Base-by-base conservation (phyloP, 2,113 vertebrate species). In the Morone chrysops region DNA sequence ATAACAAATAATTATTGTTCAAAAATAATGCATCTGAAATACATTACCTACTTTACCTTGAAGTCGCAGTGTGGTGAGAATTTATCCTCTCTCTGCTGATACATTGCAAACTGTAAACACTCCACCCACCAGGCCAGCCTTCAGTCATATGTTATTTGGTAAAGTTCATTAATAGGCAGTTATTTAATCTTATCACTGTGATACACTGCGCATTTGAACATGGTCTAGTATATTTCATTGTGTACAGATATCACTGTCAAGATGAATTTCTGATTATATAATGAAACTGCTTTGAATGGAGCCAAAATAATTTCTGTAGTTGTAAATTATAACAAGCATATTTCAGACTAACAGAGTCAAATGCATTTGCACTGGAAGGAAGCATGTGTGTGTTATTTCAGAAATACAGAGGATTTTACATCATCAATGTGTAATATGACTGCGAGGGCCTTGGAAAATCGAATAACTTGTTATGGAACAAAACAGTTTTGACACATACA, bases 351-450 rank as follows among this genome's bases (percentile, higher is more conserved):
- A 57, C 3, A 45, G 5, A 60, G 10, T 10, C 5, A 59, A 17
- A 71, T 62, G 70, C 38, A 63, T 4, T 20, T 25, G 50, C 59
- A 59, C 3, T 5, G 12, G 40, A 38, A 17, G 16, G 7, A 48
- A 4, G 38, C 54, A 11, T 73, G 17, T 61, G 36, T 63, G 18
- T 73, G 67, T 69, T 60, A 67, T 89, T 89, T 70, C 81, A 89
- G 11, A 67, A 45, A 57, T 38, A 62, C 22, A 45, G 73, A 67
- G 40, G 31, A 47, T 65, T 78, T 86, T 85, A 78, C 83, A 68
- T 78, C 81, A 84, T 88, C 72, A 73, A 20, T 31, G 31, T 31
- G 31, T 84, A 76, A 69, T 74, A 40, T 54, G 69, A 63, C 56
- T 53, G 50, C 4, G 0, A 66, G 66, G 40, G 50, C 16, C 53